phyloP scores from a whole-genome alignment of 2,888 invertebrate species.

The Drosophila sordidapex region DNA sequence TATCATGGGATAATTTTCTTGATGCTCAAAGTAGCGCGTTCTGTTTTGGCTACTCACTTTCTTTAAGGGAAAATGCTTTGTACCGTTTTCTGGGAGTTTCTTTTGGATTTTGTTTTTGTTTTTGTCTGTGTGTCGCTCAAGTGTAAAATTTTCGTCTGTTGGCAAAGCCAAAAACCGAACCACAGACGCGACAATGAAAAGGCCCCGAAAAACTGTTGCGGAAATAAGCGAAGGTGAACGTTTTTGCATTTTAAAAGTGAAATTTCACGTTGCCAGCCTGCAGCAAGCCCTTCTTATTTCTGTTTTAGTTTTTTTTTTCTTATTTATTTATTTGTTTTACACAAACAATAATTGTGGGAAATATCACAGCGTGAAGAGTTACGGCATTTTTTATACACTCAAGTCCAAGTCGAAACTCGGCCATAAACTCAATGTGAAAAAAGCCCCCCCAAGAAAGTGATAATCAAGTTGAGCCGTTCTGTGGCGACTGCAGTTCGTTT shows the following conservation, averaged over 20 bases:
- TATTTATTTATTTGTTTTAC: constrained; percentile 60
- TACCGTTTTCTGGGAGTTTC: constrained; percentile 39
- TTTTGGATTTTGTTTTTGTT: constrained; percentile 10
- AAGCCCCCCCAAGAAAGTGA: constrained; percentile 61
- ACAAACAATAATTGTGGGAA: constrained; percentile 66
- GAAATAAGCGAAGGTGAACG: constrained; percentile 80
- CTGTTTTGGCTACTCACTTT: constrained; percentile 61
- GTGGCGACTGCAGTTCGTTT: constrained; percentile 32
- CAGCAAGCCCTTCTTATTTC: constrained; percentile 23
- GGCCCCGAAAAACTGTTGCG: constrained; percentile 61
- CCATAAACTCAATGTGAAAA: constrained; percentile 17
- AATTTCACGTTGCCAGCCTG: constrained; percentile 57
- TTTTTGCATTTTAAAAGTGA: constrained; percentile 78
- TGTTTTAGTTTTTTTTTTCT: constrained; percentile 12
- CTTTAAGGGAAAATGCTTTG: constrained; percentile 46
- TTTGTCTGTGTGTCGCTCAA: constrained; percentile 43
- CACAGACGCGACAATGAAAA: constrained; percentile 57
- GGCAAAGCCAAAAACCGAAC: constrained; percentile 22
- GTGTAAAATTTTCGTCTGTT: constrained; percentile 61
- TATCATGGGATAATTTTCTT: constrained; percentile 44
- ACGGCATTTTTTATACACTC: constrained; percentile 53
- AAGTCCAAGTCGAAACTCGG: constrained; percentile 37
- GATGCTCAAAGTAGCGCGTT: constrained; percentile 58
- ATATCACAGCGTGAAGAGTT: constrained; percentile 60
- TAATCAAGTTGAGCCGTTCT: constrained; percentile 76